Evolutionary conservation across 2,113 vertebrate genomes (phyloP).

Genomic region (Melanotaenia duboulayi): DNA sequence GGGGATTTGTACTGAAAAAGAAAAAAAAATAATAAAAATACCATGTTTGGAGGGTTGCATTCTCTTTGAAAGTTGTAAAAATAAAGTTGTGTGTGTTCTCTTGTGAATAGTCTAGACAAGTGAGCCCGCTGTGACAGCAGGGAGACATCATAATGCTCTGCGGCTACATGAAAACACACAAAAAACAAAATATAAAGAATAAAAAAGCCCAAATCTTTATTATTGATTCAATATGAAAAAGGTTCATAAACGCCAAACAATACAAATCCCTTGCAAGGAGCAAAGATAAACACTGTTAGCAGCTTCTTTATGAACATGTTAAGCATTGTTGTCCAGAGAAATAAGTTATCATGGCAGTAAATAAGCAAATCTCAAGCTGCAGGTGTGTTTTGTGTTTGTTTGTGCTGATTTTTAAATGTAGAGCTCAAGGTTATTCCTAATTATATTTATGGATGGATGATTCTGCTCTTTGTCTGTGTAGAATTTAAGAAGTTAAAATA

Average conservation of each 20-base stretch:
- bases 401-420: background rate
- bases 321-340: constrained; percentile 16
- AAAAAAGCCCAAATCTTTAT: constrained; percentile 27
- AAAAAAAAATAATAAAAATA: background rate
- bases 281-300: constrained; percentile 16
- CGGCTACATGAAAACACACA: background rate
- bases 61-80: constrained; percentile 7
- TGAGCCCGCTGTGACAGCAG: constrained; percentile 5
- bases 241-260: constrained; percentile 1
- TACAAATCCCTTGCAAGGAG: background rate
- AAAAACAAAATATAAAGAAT: too few species aligned
- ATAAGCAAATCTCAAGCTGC: background rate
- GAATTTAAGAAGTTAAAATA: background rate
- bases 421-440: constrained; percentile 1
- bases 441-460: background rate
- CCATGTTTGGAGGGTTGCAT: constrained; percentile 10
- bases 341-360: background rate
- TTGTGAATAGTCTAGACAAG: constrained; percentile 26
- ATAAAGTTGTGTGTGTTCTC: constrained; percentile 15
- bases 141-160: background rate
- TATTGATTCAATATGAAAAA: constrained; percentile 8
- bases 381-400: constrained; percentile 8
- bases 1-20: constrained; percentile 27
- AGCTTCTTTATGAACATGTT: constrained; percentile 10
- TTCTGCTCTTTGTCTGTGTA: background rate